Evolutionary conservation across 2,113 vertebrate genomes (phyloP), one percentile per base, ranked within the genome.

Genomic region (Coptodon bakossiorum): DNA sequence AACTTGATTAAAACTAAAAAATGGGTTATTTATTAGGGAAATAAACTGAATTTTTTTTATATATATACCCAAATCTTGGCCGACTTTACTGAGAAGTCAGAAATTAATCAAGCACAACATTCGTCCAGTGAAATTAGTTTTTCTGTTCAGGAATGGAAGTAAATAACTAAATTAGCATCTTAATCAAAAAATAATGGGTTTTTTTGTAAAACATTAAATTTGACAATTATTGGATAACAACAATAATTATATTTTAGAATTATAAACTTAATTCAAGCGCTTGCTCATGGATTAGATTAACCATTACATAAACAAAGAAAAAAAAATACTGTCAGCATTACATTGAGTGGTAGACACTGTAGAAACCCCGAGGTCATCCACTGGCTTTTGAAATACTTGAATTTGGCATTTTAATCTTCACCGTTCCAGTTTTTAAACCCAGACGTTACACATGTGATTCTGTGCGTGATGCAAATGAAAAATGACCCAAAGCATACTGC

Each of bases 1-100:
- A 38, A 38, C 38, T 38, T 38, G 36, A 38, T 38, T 38, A 38
- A 38, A 38, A 38, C 36, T 2, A 38, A 38, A 38, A 11, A 40
- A 63, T 11, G 31, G 12, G 31, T 36, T 12, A 36, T 36, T 66
- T 66, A 36, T 66, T 66, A 66, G 17, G 9, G 6, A 38, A 66
- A 38, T 66, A 38, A 66, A 66, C 1, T 3, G 17, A 66, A n/a
- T 63, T 63, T 0, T 63, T 36, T 61, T 54, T 61, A 16, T 1
- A 1, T 61, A 19, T 38, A 38, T 8, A 13, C 3, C 34, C 19
- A 66, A 2, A 66, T 38, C 61, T 66, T 34, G 19, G 3, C 19
- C 0, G 0, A 66, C 19, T 66, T 66, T 8, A 38, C 19, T 66
- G 34, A 22, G 61, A 66, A 66, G 61, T 66, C 0, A 38, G 34